These are phyloP conservation scores for Pomatorhinus ruficollis DNA, from an alignment of 2,113 vertebrate species.

Conservation along the genomic window DNA sequence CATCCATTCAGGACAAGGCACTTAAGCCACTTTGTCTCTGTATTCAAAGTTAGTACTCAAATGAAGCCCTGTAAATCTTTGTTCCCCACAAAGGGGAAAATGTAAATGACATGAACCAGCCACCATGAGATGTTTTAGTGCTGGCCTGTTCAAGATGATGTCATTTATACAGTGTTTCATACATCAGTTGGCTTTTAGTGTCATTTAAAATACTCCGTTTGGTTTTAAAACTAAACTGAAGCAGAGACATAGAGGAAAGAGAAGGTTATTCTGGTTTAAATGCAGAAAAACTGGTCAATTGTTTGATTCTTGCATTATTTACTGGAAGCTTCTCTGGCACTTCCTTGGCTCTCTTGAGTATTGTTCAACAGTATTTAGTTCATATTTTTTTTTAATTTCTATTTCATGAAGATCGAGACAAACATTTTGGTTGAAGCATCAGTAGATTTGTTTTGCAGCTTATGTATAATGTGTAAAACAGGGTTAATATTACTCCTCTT, in stretches of 20 bases:
- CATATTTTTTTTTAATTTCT: neutral
- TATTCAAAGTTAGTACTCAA: neutral
- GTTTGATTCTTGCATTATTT: neutral
- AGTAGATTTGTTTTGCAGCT: neutral
- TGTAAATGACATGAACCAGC: neutral
- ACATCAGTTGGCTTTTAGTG: neutral
- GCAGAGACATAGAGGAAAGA: neutral
- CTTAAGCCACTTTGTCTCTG: neutral
- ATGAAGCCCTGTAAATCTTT: neutral
- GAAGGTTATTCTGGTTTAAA: neutral
- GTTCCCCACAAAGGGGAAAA: neutral
- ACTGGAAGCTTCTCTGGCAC: neutral
- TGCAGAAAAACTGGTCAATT: neutral
- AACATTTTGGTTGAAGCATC: neutral
- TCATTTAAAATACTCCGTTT: neutral
- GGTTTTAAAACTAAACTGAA: neutral
- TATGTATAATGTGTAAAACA: neutral
- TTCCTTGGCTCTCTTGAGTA: neutral
- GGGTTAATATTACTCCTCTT: neutral
- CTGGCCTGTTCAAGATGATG: neutral
- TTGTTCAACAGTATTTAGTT: neutral
- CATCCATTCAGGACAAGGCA: neutral
- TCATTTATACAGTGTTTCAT: neutral
- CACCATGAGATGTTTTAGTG: neutral
- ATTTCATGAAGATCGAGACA: neutral